Percentiles rank a stretch among this genome's conserved stretches.
Conservation (phyloP, 2,797 vertebrate species). For the Paratrypauchen microcephalus region DNA sequence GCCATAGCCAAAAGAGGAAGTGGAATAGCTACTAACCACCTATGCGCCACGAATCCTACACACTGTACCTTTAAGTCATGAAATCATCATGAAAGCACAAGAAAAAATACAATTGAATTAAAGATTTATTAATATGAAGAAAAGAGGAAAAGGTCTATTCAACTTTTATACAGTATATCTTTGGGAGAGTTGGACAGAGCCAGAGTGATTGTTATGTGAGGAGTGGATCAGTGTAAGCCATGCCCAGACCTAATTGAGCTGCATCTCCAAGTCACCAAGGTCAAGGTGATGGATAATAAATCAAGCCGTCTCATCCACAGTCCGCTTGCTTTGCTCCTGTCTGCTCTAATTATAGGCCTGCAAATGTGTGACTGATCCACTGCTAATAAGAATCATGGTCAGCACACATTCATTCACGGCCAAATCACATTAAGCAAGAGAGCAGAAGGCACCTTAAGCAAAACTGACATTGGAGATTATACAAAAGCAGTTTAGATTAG, state of each 20-base stretch:
- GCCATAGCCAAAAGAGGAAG: no score
- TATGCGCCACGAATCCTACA: no score
- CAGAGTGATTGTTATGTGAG: slow-evolving; percentile 47
- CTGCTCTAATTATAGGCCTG: slow-evolving; percentile 72
- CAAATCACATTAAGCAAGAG: slow-evolving; percentile 38
- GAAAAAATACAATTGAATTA: no score
- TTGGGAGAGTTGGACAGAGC: slow-evolving; percentile 15
- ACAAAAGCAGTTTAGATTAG: slow-evolving; percentile 32
- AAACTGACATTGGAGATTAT: slow-evolving; percentile 29
- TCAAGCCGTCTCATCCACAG: slow-evolving; percentile 50
- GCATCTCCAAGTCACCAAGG: slow-evolving; percentile 66
- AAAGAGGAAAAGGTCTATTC: slow-evolving; percentile 6
- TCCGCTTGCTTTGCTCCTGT: slow-evolving; percentile 17
- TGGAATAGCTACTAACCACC: no score
- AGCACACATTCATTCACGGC: slow-evolving; percentile 34
- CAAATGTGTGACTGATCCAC: slow-evolving; percentile 65
- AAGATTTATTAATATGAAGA: no score
- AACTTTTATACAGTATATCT: not conserved
- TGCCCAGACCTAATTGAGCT: slow-evolving; percentile 69
- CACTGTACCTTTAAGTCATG: no score
- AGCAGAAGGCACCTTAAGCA: slow-evolving; percentile 20
- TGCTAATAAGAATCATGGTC: slow-evolving; percentile 66
- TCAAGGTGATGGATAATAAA: slow-evolving; percentile 78
- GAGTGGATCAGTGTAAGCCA: slow-evolving; percentile 53
- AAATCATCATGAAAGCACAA: no score